A percentile compares a stretch with the other conserved stretches of the same genome.
Evolutionary conservation across 2,113 vertebrate genomes (phyloP).

Genomic region (Ciconia stormi): DNA sequence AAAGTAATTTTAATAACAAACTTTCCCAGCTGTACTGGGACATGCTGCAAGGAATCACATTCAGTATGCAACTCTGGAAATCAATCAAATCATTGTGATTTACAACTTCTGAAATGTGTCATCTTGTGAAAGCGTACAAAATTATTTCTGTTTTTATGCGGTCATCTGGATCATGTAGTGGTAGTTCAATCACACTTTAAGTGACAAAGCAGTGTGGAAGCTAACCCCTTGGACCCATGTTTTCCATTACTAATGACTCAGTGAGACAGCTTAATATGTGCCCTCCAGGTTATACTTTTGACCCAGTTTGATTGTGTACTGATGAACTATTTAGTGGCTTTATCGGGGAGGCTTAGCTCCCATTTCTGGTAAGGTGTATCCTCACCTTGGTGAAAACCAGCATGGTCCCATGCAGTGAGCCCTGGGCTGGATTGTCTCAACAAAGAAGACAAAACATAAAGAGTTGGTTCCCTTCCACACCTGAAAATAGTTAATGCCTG

Average conservation of each 20-base stretch:
- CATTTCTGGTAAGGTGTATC: background rate
- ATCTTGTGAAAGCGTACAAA: background rate
- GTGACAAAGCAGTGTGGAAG: background rate
- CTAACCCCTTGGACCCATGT: background rate
- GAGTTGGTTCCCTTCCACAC: background rate
- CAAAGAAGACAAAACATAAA: background rate
- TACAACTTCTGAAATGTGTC: background rate
- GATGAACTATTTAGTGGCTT: background rate
- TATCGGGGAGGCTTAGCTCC: background rate
- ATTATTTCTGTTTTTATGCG: background rate
- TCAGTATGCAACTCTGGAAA: background rate
- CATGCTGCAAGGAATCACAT: background rate
- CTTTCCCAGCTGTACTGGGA: background rate
- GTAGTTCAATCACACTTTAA: background rate
- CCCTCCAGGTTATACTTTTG: background rate
- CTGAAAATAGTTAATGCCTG: background rate
- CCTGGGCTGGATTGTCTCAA: background rate
- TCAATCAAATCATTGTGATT: background rate
- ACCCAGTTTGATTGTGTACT: background rate
- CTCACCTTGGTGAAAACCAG: background rate
- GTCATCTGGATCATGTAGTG: background rate
- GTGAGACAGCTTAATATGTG: too few species aligned
- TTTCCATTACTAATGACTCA: background rate
- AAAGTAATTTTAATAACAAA: background rate
- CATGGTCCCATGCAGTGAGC: background rate